These are phyloP conservation scores for Drosophila mercatorum DNA, from an alignment of 2,888 invertebrate species.

Conservation along the genomic window DNA sequence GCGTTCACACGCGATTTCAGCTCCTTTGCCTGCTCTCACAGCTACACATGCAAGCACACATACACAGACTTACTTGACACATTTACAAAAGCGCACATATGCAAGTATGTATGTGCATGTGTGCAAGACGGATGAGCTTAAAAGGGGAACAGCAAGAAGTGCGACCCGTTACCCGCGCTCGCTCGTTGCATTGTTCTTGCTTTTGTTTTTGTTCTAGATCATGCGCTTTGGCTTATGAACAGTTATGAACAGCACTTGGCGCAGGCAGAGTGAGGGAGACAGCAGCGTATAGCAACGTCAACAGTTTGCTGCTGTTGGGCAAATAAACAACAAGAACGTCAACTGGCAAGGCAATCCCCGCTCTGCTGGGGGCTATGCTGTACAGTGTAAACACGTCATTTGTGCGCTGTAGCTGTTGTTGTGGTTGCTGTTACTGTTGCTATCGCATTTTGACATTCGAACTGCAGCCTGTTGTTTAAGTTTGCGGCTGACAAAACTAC, in stretches of 20 bases:
- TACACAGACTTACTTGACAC: neutral
- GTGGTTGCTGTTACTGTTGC: constrained; percentile 67
- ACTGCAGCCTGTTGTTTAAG: constrained; percentile 54
- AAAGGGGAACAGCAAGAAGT: constrained; percentile 48
- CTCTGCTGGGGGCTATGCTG: constrained; percentile 61
- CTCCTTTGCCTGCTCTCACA: constrained; percentile 46
- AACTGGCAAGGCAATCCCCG: constrained; percentile 46
- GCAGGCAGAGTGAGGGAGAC: constrained; percentile 24
- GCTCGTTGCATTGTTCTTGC: constrained; percentile 39
- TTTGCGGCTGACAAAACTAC: constrained; percentile 71
- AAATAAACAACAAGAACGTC: constrained; percentile 62
- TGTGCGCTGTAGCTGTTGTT: constrained; percentile 28
- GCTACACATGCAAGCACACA: constrained; percentile 21
- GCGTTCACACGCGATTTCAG: constrained; percentile 58
- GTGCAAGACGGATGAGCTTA: constrained; percentile 21
- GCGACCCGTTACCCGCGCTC: constrained; percentile 14
- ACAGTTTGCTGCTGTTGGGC: constrained; percentile 62
- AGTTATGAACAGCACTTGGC: constrained; percentile 59
- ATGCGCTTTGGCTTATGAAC: constrained; percentile 67
- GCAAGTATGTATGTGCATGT: neutral
- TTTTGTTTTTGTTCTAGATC: constrained; percentile 55
- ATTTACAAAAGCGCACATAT: constrained; percentile 2
- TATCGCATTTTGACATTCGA: constrained; percentile 67
- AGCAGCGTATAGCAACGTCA: constrained; percentile 68
- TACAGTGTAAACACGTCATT: constrained; percentile 68